Conservation (phyloP, 92 coral and sea anemone species). For the Actinostola sp. region DNA sequence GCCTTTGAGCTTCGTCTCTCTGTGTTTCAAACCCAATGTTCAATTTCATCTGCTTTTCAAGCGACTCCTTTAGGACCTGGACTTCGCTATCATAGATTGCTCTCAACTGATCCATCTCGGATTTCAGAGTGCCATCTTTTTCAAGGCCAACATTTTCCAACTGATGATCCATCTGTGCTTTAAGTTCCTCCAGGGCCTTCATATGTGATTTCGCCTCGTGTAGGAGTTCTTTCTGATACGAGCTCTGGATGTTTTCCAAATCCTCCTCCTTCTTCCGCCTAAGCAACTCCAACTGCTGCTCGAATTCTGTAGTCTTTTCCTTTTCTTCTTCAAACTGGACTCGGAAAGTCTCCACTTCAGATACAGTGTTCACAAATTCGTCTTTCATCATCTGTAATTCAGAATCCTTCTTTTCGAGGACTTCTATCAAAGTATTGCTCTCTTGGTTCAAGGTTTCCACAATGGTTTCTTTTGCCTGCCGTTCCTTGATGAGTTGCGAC, state of each 20-base stretch:
- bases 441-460: conserved; percentile 32
- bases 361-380: conserved; percentile 40
- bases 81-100: conserved; percentile 78
- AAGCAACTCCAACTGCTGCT: conserved; percentile 48
- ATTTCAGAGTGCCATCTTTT: conserved; percentile 60
- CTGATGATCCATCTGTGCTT: conserved; percentile 52
- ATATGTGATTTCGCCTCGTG: conserved; percentile 54
- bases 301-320: conserved; percentile 47
- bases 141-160: conserved; percentile 67
- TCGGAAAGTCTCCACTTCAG: conserved; percentile 43
- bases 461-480: conserved; percentile 46
- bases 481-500: conserved; percentile 50
- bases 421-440: conserved; percentile 20
- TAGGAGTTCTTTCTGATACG: conserved; percentile 72
- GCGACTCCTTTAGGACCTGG: conserved; percentile 60
- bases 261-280: conserved; percentile 63
- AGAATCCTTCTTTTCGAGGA: conserved; percentile 22
- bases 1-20: conserved; percentile 51
- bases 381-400: conserved; percentile 39
- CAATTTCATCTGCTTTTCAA: conserved; percentile 68
- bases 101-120: conserved; percentile 70
- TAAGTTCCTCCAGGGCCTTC: conserved; percentile 64
- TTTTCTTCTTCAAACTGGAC: conserved; percentile 62
- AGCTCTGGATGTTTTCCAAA: conserved; percentile 59
- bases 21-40: conserved; percentile 59